Percentiles rank a stretch among this genome's conserved stretches.
Evolutionary conservation across 2,797 vertebrate genomes (phyloP).

Genomic region (Callimico goeldii): DNA sequence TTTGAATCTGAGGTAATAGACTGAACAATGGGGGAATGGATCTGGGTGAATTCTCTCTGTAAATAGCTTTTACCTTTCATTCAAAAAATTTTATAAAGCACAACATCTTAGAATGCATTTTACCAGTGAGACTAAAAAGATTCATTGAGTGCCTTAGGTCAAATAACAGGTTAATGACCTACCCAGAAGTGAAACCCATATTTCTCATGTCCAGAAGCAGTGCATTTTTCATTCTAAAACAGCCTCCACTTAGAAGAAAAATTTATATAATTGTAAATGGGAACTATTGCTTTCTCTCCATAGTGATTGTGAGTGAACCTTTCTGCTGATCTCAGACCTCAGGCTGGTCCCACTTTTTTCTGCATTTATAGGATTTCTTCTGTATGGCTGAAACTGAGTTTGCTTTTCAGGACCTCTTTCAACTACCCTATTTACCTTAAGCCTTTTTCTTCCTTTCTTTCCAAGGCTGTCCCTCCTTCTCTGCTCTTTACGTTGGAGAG

Average conservation of each 20-base stretch:
- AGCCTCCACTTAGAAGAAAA: neutral
- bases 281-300: neutral
- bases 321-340: neutral
- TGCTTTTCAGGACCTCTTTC: neutral
- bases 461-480: neutral
- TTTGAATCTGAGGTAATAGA: neutral
- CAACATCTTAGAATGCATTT: neutral
- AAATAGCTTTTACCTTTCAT: neutral
- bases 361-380: neutral
- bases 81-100: neutral
- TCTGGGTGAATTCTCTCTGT: neutral
- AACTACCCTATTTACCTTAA: neutral
- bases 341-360: neutral
- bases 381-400: neutral
- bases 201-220: neutral
- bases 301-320: neutral
- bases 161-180: neutral
- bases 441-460: neutral
- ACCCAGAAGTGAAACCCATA: neutral
- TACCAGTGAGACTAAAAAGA: neutral
- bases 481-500: neutral
- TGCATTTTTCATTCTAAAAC: neutral
- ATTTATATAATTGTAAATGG: neutral
- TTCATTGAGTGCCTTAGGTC: neutral
- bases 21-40: neutral